Evolutionary conservation across 53 echinoderm and acorn worm genomes (phyloP), one percentile per base, ranked within the genome.

Genomic region (Stichopus horrens): DNA sequence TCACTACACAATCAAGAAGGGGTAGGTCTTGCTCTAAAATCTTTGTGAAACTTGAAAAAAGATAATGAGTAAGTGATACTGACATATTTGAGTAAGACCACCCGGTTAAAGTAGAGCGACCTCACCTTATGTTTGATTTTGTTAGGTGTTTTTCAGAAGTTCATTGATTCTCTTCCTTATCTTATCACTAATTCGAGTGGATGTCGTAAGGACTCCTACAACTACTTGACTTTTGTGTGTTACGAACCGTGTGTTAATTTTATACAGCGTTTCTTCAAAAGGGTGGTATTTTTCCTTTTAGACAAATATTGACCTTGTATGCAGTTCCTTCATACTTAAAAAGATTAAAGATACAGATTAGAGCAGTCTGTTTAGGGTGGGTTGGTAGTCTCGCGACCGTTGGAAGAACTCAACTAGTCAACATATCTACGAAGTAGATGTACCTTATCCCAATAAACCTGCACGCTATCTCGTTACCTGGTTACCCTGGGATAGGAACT

Each of bases 221-320:
- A 9, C 79, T 55, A 52, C 79, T 79, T 79, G 79, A 79, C 79
- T 51, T 79, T 51, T 79, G 79, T 79, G 79, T 79, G 18, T 55
- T 51, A 53, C 16, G 55, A 8, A 63, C 63, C 16, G 63, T 63
- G 63, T 14, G 63, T 10, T 63, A 63, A 63, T 13, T 63, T 10
- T 63, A 10, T 16, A 63, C 63, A 63, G 63, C 37, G 37, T 63
- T 63, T 63, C 14, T 63, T 63, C 63, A 13, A 10, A 5, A 63
- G 11, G 10, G 63, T 5, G 16, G 9, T 10, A 63, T 63, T 63
- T 10, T 63, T 13, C n/a, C 14, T 8, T 55, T 5, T 52, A 52
- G 51, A 54, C 79, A 79, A 79, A 79, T 79, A 79, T 79, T 79
- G 51, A 79, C 53, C 52, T 79, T 11, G 18, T 63, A 13, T 7